Evolutionary conservation across 37 sponge, comb jelly and placozoan species (phyloP), one percentile per base, ranked within the genome.

Genomic region (Aphrocallistes beatrix): DNA sequence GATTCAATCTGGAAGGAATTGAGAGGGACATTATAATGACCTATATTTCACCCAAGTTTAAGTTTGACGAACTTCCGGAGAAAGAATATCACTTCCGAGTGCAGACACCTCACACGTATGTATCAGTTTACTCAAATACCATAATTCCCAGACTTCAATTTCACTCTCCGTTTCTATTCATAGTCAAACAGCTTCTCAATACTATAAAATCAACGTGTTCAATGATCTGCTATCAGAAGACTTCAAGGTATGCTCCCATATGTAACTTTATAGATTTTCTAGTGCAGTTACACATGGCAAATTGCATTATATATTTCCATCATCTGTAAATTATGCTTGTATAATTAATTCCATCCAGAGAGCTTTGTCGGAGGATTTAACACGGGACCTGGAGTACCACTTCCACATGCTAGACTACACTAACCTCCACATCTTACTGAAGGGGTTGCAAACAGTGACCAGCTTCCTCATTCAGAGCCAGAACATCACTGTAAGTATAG

Each of bases 381-480:
- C n/a, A 19, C 10, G 75, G n/a, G 75, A 60, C 34, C 75, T 60
- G 75, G 75, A 60, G 75, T 60, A 60, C 75, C 75, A 60, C 21
- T 60, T 60, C 34, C 75, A 60, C 34, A 60, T 60, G 75, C 34
- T 60, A 13, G 75, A 60, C 34, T 60, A 60, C 75, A 60, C 10
- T 30, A 60, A 60, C 3, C 1, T 60, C 6, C 34, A 25, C 1
- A 60, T 60, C 25, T 13, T 60, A 60, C 34, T 60, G 17, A 60
- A 60, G 34, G 75, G 75, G 3, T 60, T 60, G n/a, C 75, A 60
- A 30, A 60, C 75, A 25, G 75, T 60, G 21, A 60, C 75, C 6
- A 60, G 75, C 34, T 60, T 60, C 75, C 75, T 60, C n/a, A 60
- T 60, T 25, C 75, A 60, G 75, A 60, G 75, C n/a, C 75, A 60